Conservation (phyloP, 2,797 vertebrate genomes). For the Anas acuta region DNA sequence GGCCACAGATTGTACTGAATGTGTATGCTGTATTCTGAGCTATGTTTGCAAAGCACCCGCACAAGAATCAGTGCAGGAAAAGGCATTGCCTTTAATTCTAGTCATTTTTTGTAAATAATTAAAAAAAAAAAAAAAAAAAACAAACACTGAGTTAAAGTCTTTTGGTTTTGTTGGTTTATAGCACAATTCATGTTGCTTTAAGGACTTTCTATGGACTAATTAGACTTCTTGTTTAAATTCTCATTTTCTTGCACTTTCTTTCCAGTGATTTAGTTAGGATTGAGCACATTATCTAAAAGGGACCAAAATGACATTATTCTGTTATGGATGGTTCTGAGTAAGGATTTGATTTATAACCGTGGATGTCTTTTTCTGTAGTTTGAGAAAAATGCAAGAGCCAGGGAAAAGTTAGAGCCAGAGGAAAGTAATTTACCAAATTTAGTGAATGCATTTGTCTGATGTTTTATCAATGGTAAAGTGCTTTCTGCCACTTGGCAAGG, state of each 20-base stretch:
- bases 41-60: not conserved
- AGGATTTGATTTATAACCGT: constrained; percentile 75
- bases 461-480: constrained; percentile 78
- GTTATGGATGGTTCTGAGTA: constrained; percentile 58
- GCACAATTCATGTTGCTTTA: constrained; percentile 46
- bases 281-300: constrained; percentile 74
- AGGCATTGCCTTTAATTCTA: not conserved
- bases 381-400: constrained; percentile 73
- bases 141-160: not conserved
- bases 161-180: constrained; percentile 14
- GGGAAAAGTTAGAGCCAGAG: constrained; percentile 69
- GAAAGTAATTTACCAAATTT: constrained; percentile 78
- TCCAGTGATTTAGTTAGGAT: constrained; percentile 76
- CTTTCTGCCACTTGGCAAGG: constrained; percentile 74
- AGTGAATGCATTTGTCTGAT: constrained; percentile 75
- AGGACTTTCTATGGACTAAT: constrained; percentile 52
- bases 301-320: constrained; percentile 69
- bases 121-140: too few species aligned
- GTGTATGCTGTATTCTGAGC: not conserved
- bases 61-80: not conserved
- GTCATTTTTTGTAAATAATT: fast-evolving
- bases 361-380: constrained; percentile 64
- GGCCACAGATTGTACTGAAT: not conserved
- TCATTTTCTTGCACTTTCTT: constrained; percentile 70
- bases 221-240: constrained; percentile 64